Evolutionary conservation across 2,797 vertebrate genomes (phyloP), one percentile per base, ranked within the genome.

Genomic region (Notolabrus celidotus): DNA sequence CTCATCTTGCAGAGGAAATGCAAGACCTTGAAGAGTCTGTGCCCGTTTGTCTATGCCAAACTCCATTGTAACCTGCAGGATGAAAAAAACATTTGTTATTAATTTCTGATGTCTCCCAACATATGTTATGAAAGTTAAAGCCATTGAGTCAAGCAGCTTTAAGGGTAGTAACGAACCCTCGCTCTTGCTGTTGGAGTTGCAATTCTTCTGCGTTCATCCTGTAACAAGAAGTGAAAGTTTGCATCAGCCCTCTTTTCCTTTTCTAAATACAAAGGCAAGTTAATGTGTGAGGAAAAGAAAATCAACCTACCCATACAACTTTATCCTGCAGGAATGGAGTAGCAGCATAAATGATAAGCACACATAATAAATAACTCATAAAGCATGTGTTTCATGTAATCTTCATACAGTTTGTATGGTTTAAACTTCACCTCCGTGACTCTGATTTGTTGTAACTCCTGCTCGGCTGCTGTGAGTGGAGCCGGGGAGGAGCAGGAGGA

Each of bases 41-140:
- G 96, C 96, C 86, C 97, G 96, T 92, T 96, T 97, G 85, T 99
- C 97, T 73, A 99, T 94, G 0, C 96, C 97, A 90, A 99, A 98
- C 92, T 99, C 97, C 0, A 97, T 97, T 86, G 98, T 97, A 77
- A 97, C 96, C 96, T 97, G 69, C 49, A 61, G 43, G 22, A 41
- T 36, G 1, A 19, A 27, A 69, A 12, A 34, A 12, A 11, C 12
- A 43, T 2, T 58, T 2, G 51, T 43, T 45, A 3, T 29, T 55
- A 10, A 27, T 23, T 27, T 11, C 0, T n/a, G 8, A 23, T 43
- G 16, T 34, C 16, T 57, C 11, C 27, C 2, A 15, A 23, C 22
- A 31, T 0, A 29, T 19, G 12, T 19, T 10, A 4, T 20, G 9
- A 20, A 12, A 22, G 10, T 12, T 16, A 16, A 15, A 49, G 15